Conservation (phyloP, 1,140 invertebrate species). For the Bradysia coprophila region DNA sequence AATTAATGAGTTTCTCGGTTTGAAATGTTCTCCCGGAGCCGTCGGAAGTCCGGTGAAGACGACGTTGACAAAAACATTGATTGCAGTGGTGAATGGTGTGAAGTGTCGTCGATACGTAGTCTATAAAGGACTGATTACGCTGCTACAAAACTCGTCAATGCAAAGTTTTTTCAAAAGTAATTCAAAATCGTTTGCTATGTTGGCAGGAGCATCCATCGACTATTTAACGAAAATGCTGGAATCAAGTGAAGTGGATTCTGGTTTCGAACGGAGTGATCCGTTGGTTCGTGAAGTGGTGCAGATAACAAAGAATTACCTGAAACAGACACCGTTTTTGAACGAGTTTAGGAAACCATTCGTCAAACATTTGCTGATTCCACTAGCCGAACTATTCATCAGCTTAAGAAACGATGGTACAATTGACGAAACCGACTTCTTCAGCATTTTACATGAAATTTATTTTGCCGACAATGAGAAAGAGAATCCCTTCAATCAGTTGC, state of each 20-base stretch:
- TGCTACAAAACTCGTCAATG: not conserved
- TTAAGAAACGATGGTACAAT: not conserved
- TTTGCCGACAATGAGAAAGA: constrained; percentile 2
- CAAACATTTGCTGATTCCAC: not conserved
- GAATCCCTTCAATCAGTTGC: constrained; percentile 10
- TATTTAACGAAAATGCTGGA: not conserved
- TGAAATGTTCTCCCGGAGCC: not conserved
- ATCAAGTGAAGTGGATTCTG: not conserved
- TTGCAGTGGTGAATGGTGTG: not conserved
- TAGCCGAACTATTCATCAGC: not conserved
- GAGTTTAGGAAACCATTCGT: not conserved
- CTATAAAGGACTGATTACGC: not conserved
- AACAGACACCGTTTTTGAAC: not conserved
- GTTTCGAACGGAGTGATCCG: not conserved
- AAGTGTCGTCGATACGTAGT: too few species aligned
- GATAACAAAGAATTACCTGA: not conserved
- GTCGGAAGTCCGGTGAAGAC: not conserved
- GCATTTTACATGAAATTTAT: constrained; percentile 6
- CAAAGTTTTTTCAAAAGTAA: constrained; percentile 1
- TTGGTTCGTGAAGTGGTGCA: not conserved
- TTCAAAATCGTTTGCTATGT: not conserved
- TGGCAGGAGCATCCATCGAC: not conserved
- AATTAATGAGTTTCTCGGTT: not conserved
- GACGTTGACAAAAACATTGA: not conserved
- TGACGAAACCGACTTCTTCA: not conserved